These are phyloP conservation scores for Podiceps cristatus DNA, from an alignment of 2,113 vertebrate species.

Conservation along the genomic window DNA sequence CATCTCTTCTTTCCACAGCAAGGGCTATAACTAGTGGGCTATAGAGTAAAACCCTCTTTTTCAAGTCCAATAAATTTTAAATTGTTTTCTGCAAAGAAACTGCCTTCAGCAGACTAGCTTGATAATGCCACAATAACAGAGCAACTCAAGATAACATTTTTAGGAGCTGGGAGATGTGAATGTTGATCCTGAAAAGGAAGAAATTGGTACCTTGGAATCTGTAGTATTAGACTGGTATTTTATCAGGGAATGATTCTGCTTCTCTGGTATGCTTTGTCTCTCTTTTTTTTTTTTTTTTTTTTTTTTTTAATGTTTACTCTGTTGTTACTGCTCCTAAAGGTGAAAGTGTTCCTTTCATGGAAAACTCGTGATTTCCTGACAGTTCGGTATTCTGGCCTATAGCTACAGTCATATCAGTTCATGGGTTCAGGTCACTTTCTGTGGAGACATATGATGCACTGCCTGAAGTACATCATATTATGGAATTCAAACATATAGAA, in stretches of 20 bases:
- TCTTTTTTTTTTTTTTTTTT: not conserved
- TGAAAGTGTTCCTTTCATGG: not conserved
- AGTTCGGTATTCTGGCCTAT: not conserved
- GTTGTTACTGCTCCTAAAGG: not conserved
- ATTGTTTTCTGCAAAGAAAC: slow-evolving; percentile 53
- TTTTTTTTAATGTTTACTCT: not conserved
- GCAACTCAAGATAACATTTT: not conserved
- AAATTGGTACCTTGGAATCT: not conserved
- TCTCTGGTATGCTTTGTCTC: not conserved
- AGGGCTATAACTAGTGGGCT: not conserved
- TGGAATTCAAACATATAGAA: not conserved
- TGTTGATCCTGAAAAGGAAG: not conserved
- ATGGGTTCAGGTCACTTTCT: not conserved
- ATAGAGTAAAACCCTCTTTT: not conserved
- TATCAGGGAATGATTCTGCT: not conserved
- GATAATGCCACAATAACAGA: not conserved
- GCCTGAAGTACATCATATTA: not conserved
- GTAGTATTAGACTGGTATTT: not conserved
- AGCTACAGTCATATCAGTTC: not conserved
- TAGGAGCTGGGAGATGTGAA: not conserved
- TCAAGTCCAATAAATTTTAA: slow-evolving; percentile 38
- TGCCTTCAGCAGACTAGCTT: slow-evolving; percentile 38
- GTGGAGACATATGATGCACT: not conserved
- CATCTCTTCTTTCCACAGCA: not conserved
- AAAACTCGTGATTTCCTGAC: not conserved